Conservation (phyloP, 1,140 invertebrate species). For the Nasonia vitripennis region DNA sequence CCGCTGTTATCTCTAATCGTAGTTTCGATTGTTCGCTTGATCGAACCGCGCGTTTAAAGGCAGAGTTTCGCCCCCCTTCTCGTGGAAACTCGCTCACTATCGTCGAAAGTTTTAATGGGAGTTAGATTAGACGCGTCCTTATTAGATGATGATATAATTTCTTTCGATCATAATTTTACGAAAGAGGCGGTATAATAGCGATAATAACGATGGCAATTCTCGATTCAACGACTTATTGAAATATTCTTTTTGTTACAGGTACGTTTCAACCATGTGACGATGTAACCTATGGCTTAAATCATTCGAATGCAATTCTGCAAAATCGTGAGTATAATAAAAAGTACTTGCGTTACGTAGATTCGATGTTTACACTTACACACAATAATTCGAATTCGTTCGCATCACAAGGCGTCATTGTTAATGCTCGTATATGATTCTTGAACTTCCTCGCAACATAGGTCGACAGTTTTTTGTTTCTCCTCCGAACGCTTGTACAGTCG, state of each 20-base stretch:
- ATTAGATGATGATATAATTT: background rate
- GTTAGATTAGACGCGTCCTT: background rate
- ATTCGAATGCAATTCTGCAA: background rate
- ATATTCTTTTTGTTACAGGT: slow-evolving; percentile 35
- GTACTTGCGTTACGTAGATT: background rate
- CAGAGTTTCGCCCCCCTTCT: background rate
- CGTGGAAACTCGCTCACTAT: background rate
- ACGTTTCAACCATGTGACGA: background rate
- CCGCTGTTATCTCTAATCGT: background rate
- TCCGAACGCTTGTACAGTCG: too few relatives aligned
- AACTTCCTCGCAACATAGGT: background rate
- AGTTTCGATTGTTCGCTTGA: slow-evolving; percentile 7
- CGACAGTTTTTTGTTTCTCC: background rate
- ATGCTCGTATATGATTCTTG: background rate
- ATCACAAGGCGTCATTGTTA: background rate
- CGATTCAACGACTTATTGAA: background rate
- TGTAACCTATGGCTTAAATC: background rate
- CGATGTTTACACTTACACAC: background rate
- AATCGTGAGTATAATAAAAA: background rate
- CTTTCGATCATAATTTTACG: too few relatives aligned
- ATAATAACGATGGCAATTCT: too few relatives aligned
- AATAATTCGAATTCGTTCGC: background rate
- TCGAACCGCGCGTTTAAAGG: background rate
- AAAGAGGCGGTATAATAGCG: too few relatives aligned
- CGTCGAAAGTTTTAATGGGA: background rate